Base-by-base conservation (phyloP, 2,888 invertebrate species). In the Cheilosia grossa region DNA sequence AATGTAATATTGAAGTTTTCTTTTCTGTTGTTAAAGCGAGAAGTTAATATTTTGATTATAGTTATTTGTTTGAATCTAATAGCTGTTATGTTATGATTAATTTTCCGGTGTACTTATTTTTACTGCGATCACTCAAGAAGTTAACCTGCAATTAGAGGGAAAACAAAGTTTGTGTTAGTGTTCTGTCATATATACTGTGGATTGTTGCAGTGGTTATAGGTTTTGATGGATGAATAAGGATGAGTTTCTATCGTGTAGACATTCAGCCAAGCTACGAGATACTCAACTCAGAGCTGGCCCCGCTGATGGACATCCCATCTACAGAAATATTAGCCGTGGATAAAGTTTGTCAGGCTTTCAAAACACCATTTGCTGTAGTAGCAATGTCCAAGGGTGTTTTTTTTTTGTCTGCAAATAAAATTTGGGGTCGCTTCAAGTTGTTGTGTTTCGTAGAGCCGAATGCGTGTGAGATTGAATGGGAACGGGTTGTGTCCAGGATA, bases 31-130 rank as follows among this genome's bases (percentile, higher is more conserved):
- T 47, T 47, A 51, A 61, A 51, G 59, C 59, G 40, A 51, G 10
- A 58, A 19, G 49, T 44, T 19, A 44, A 67, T 67, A 67, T 67
- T 67, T 73, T 73, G 61, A 73, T 73, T 61, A 53, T 51, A 42
- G 30, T 53, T 19, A 59, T 61, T 30, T 47, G 17, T 63, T 15
- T 33, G 15, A 7, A 9, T 61, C 15, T 2, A 17, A 30, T 24
- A 54, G 30, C 19, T 67, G 53, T 53, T 30, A 19, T 61, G 24
- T 10, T 51, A 33, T 63, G 44, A 59, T 54, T 73, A 17, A 53
- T 44, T 53, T 40, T 44, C 53, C 54, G 53, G 61, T 54, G 61
- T 73, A 63, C 63, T 54, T 63, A 73, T 73, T 63, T 54, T 30
- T 58, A 58, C 42, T 19, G 53, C 33, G 33, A 54, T 63, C 63